Base-by-base conservation (phyloP, 2,888 invertebrate genomes). In the Zele albiditarsus region DNA sequence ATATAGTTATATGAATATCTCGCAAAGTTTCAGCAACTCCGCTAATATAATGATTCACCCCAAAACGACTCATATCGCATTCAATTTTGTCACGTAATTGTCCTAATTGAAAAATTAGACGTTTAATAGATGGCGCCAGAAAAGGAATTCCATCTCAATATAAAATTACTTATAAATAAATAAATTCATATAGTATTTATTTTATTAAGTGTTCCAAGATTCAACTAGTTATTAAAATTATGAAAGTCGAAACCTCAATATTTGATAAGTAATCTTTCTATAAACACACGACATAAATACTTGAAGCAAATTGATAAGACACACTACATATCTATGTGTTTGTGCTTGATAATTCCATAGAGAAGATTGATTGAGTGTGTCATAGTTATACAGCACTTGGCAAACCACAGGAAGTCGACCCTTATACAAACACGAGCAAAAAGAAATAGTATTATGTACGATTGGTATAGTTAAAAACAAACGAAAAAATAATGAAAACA, bases 41-140 rank as follows among this genome's bases (percentile, higher is more conserved):
- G 53, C 28, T 53, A 57, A 46, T 53, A 63, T 20, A 33, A 69
- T 69, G 68, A 69, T 69, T 69, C 68, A 69, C 68, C 57, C 31
- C 16, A 69, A 69, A 69, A 57, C 38, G 33, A 27, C 57, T 69
- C 68, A 69, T 69, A 57, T 69, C 23, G 14, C 68, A 69, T 20
- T n/a, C 57, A 69, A 69, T 57, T 69, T 33, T 28, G 28, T 49
- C 31, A 28, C n/a, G 33, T 69, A 69, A 69, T 69, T 69, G 57
- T 57, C 57, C 31, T 31, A 69, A 69, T 69, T 69, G 63, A 63
- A 33, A 63, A 63, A 63, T 63, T 63, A 38, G n/a, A 63, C 63
- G 23, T 33, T 1, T 16, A 62, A 31, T n/a, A 62, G 20, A 57
- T 25, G 23, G 20, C 25, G 28, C 58, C 28, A 16, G 4, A 46